Base-by-base conservation (phyloP, 2,113 vertebrate genomes). In the Strigops habroptila region DNA sequence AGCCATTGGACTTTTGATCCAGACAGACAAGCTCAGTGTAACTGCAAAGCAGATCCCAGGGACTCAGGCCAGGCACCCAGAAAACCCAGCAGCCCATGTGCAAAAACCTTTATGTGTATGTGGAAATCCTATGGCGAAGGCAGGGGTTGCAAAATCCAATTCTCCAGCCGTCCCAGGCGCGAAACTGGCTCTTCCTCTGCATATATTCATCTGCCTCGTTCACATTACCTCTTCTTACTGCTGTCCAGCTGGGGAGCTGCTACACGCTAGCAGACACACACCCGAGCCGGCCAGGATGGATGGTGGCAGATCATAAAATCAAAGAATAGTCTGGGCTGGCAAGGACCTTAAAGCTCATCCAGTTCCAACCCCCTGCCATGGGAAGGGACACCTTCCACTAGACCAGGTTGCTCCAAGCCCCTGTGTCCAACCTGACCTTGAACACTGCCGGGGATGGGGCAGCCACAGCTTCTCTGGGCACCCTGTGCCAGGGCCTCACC, bases 131-230 rank as follows among this genome's bases (percentile, higher is more conserved):
- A 30, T 0, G 0, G 55, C 23, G 59, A 90, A 53, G 22, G 80
- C 79, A 3, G 1, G 5, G 18, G 14, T 31, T n/a, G 33, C 51
- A 79, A 86, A 88, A 62, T 39, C 39, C 6, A 4, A 16, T 53
- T 44, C 24, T 92, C 43, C 65, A 68, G 30, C 28, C 1, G 0
- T 12, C 46, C 88, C 51, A 53, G 19, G 18, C 2, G 1, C 4
- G 23, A 67, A 55, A 78, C 55, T 19, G 14, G 18, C n/a, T 79
- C 39, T 53, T 27, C 25, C 21, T 83, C 62, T 55, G 6, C 0
- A 0, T 18, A 25, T 14, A 31, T 52, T 3, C 3, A 1, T 41
- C 64, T 39, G 52, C 49, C 57, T 75, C 2, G 0, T 30, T 53
- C 71, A 24, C 0, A 1, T 48, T 39, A 22, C 35, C 15, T 52